Conservation (phyloP, 2,113 vertebrate species). For the Pygoscelis antarcticus region DNA sequence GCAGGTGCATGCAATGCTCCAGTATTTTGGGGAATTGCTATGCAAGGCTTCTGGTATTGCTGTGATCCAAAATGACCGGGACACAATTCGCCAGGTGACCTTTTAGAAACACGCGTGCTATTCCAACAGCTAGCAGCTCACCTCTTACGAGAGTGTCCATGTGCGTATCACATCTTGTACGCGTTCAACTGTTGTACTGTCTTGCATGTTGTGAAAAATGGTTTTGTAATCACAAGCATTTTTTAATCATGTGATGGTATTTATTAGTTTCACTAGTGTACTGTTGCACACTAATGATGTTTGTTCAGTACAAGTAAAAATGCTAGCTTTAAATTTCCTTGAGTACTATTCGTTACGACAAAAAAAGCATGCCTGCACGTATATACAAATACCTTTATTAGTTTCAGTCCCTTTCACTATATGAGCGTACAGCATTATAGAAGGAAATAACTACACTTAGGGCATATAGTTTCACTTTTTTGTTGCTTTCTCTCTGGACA, state of each 20-base stretch:
- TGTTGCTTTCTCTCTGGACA: neutral
- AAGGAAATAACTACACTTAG: neutral
- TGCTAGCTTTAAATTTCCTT: neutral
- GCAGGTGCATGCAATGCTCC: neutral
- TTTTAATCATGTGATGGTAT: neutral
- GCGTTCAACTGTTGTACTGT: accelerated
- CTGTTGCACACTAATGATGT: neutral
- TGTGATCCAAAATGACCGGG: neutral
- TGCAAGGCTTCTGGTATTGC: neutral
- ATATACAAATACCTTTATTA: neutral
- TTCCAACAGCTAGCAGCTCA: neutral
- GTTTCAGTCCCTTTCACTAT: neutral
- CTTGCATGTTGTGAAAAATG: neutral
- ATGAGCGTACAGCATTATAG: neutral
- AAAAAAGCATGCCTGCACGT: neutral
- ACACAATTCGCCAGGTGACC: neutral
- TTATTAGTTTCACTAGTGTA: neutral
- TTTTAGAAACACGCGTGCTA: accelerated
- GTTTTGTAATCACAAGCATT: neutral
- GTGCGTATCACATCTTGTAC: accelerated
- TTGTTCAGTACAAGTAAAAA: neutral
- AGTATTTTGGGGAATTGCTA: neutral
- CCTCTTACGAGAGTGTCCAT: too few relatives aligned
- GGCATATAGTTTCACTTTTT: neutral
- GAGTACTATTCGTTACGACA: neutral